Evolutionary conservation across 1,140 invertebrate species (phyloP).

Genomic region (Telenomus remus): DNA sequence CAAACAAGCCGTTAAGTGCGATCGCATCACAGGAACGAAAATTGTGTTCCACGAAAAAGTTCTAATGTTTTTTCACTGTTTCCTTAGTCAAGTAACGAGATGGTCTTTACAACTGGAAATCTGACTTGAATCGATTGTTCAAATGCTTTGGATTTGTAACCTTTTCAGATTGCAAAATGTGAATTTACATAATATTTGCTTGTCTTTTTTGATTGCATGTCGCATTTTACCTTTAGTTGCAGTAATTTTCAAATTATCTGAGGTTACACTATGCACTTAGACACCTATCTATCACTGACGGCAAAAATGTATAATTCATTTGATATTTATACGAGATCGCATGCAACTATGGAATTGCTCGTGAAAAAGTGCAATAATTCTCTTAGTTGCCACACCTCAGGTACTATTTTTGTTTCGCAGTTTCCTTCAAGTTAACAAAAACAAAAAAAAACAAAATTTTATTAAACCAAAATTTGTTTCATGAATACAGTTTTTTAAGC

Average conservation of each 20-base stretch:
- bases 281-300: slow-evolving; percentile 15
- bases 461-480: too few species aligned
- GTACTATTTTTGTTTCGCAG: slow-evolving; percentile 23
- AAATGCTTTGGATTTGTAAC: background rate
- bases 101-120: too few species aligned
- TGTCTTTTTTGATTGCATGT: slow-evolving; percentile 31
- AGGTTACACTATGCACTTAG: slow-evolving; percentile 20
- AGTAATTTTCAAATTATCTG: slow-evolving; percentile 42
- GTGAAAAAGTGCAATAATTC: slow-evolving; percentile 1
- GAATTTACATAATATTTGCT: slow-evolving; percentile 50
- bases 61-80: too few species aligned
- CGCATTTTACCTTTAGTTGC: slow-evolving; percentile 31
- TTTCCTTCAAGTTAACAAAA: too few species aligned
- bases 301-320: slow-evolving; percentile 28
- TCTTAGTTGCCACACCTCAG: background rate
- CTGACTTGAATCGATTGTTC: too few species aligned
- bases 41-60: too few species aligned
- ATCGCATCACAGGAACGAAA: background rate
- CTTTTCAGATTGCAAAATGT: slow-evolving; percentile 34
- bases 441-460: too few species aligned
- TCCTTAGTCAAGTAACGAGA: too few species aligned
- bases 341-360: slow-evolving; percentile 21
- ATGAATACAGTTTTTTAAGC: too few species aligned
- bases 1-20: slow-evolving; percentile 1
- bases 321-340: slow-evolving; percentile 34